Conservation (phyloP, 1,140 invertebrate species). For the Stegodyphus dumicola region DNA sequence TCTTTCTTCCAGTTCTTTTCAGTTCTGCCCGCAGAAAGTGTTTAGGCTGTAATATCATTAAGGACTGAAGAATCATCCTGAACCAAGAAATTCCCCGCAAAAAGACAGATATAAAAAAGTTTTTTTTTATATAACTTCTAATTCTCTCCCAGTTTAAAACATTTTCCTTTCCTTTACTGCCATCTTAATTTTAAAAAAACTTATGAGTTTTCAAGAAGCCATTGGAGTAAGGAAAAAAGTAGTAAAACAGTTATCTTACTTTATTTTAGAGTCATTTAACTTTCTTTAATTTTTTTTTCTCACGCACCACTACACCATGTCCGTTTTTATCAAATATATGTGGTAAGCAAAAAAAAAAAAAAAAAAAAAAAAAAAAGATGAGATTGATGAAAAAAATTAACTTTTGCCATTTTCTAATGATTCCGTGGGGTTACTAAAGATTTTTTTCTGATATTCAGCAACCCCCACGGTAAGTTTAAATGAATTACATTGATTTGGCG, state of each 20-base stretch:
- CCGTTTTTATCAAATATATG: slow-evolving; percentile 6
- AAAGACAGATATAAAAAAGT: slow-evolving; percentile 30
- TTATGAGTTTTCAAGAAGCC: slow-evolving; percentile 48
- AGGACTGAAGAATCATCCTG: slow-evolving; percentile 34
- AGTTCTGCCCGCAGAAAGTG: slow-evolving; percentile 12
- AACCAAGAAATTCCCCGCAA: slow-evolving; percentile 23
- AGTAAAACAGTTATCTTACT: slow-evolving; percentile 61
- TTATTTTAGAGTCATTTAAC: slow-evolving; percentile 60
- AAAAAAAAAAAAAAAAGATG: too few species aligned
- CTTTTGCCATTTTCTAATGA: slow-evolving; percentile 55
- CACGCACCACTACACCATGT: not conserved
- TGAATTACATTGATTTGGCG: slow-evolving; percentile 58
- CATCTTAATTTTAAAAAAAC: slow-evolving; percentile 60
- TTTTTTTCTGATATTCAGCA: slow-evolving; percentile 9
- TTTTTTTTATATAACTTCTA: slow-evolving; percentile 9
- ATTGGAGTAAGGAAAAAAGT: slow-evolving; percentile 15
- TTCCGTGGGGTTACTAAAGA: slow-evolving; percentile 39
- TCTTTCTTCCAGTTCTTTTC: slow-evolving; percentile 15
- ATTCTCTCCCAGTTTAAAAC: slow-evolving; percentile 36
- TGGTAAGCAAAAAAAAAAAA: not conserved
- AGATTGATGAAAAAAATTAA: slow-evolving; percentile 61
- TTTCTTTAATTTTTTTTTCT: slow-evolving; percentile 34
- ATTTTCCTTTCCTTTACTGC: slow-evolving; percentile 29
- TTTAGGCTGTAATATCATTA: slow-evolving; percentile 59
- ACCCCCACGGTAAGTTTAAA: slow-evolving; percentile 23